Evolutionary conservation across 2,888 invertebrate genomes (phyloP), one percentile per base, ranked within the genome.

Genomic region (Leptinotarsa tumamoca): DNA sequence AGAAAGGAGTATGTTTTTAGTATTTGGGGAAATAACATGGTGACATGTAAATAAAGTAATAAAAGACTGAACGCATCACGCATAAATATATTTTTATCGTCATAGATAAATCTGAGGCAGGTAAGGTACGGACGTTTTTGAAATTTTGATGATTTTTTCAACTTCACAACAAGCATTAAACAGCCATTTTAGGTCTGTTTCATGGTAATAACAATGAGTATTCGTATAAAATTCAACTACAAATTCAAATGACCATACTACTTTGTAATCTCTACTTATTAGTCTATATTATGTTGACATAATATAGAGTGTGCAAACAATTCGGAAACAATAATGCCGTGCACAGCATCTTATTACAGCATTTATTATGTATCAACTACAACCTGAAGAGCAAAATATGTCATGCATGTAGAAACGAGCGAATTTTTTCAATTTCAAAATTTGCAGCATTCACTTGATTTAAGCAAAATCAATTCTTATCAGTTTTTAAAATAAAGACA

Each of bases 41-140:
- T 84, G 79, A 82, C 84, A 85, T 83, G 83, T 85, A 86, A 85
- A 86, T 85, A 85, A 85, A 85, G 84, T 81, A 85, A 86, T 86
- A 86, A 86, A 86, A 85, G 82, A 82, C 83, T 80, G 83, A 85
- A 86, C 86, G 84, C 85, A 84, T 84, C 82, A 83, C 84, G 86
- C 85, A 86, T 86, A 86, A 84, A 81, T 80, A 81, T 80, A 83
- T 83, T 84, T 83, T 85, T 85, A 86, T 86, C 85, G 80, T 78
- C 78, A 77, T 80, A 80, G 78, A 83, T 81, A 84, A 84, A 86
- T 86, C 85, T 84, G 79, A 77, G 82, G 81, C 84, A 85, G 84
- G 85, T 85, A 85, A 84, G 79, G 76, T 74, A 73, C 61, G 81
- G 79, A 85, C 84, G 84, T 83, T 82, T 82, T 80, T 84, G 80